These are phyloP conservation scores for Cuculus canorus DNA, from an alignment of 2,797 vertebrate genomes.

Conservation along the genomic window DNA sequence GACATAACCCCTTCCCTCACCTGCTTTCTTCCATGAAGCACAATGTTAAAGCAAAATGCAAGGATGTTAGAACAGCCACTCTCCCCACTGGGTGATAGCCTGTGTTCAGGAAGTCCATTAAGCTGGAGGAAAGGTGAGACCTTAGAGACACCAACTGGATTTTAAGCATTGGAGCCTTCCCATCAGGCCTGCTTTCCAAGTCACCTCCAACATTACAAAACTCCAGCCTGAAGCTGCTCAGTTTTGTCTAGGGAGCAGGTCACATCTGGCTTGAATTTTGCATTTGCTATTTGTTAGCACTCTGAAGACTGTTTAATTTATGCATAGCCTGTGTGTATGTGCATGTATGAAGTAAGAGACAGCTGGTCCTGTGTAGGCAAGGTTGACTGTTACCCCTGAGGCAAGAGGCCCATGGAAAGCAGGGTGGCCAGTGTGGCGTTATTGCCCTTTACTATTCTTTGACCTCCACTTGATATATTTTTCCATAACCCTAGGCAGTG, in stretches of 20 bases:
- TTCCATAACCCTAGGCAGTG: constrained; percentile 59
- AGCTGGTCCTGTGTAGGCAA: constrained; percentile 29
- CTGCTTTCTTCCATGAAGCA: neutral
- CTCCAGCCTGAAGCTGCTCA: neutral
- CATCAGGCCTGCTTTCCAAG: neutral
- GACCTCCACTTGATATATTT: constrained; percentile 55
- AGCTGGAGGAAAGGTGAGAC: neutral
- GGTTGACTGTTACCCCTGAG: constrained; percentile 44
- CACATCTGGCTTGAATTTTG: constrained; percentile 49
- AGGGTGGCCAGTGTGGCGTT: constrained; percentile 19
- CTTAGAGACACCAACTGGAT: neutral
- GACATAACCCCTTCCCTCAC: fast-evolving
- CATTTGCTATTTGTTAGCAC: constrained; percentile 2
- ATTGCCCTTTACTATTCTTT: constrained; percentile 42
- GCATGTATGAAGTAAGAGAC: constrained; percentile 2
- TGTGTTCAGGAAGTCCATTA: neutral
- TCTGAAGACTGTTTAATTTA: constrained; percentile 29
- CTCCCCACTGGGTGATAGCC: neutral
- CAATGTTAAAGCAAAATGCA: neutral
- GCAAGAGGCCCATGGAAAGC: constrained; percentile 36
- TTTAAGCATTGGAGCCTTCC: neutral
- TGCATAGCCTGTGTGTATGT: neutral
- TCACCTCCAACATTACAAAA: neutral
- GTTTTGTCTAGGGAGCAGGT: neutral
- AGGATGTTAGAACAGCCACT: neutral